Evolutionary conservation across 2,888 invertebrate species (phyloP).

Genomic region (Agrypnus murinus): DNA sequence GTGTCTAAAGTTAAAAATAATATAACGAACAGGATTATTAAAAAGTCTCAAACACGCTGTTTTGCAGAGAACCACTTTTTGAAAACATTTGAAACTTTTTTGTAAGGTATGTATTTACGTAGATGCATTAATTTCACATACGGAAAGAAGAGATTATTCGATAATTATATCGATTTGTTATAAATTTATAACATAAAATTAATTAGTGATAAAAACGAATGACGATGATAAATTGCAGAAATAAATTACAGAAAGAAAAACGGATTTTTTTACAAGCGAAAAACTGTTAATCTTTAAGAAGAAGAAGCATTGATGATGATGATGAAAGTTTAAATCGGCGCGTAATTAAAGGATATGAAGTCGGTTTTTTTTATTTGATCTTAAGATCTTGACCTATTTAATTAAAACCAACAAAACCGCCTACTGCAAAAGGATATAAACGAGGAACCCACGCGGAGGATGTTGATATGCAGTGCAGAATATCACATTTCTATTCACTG

Average conservation of each 20-base stretch:
- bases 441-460: background rate
- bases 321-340: background rate
- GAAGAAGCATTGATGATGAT: too few relatives aligned
- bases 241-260: too few relatives aligned
- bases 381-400: constrained; percentile 30
- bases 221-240: too few relatives aligned
- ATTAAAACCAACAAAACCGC: constrained; percentile 19
- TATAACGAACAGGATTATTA: constrained; percentile 4
- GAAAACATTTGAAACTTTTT: constrained; percentile 17
- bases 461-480: too few relatives aligned
- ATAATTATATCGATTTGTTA: too few relatives aligned
- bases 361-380: constrained; percentile 22
- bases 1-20: background rate
- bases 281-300: too few relatives aligned
- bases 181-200: too few relatives aligned
- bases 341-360: constrained; percentile 9
- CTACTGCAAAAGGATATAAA: constrained; percentile 6
- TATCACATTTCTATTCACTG: too few relatives aligned
- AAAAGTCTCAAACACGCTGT: constrained; percentile 18
- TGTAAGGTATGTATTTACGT: constrained; percentile 12
- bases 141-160: too few relatives aligned
- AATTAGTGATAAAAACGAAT: too few relatives aligned
- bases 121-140: constrained; percentile 5
- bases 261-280: too few relatives aligned
- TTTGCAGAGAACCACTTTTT: constrained; percentile 18